Evolutionary conservation across 2,113 vertebrate genomes (phyloP).

Genomic region (Ageneiosus marmoratus): DNA sequence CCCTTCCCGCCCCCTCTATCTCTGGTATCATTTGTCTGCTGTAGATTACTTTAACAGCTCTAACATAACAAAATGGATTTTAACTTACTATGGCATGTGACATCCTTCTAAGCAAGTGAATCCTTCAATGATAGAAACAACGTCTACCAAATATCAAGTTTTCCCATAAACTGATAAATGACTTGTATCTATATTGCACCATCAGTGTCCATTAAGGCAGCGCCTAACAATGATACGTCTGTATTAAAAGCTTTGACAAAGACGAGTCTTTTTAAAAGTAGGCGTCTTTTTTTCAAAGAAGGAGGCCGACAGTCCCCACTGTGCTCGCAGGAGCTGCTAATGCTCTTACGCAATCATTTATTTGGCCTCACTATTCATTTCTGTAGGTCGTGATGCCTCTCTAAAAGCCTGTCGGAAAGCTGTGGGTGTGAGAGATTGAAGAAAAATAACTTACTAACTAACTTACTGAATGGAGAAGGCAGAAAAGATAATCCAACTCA

Average conservation of each 20-base stretch:
- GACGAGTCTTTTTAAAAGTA: not conserved
- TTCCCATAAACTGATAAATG: slow-evolving; percentile 4
- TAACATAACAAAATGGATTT: slow-evolving; percentile 37
- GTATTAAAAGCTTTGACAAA: slow-evolving; percentile 22
- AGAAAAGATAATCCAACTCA: slow-evolving; percentile 3
- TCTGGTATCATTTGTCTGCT: slow-evolving; percentile 57
- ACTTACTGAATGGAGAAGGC: slow-evolving; percentile 12
- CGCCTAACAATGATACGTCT: not conserved
- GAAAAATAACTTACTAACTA: slow-evolving; percentile 12
- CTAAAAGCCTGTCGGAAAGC: slow-evolving; percentile 8
- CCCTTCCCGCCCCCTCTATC: not conserved
- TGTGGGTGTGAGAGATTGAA: slow-evolving; percentile 33
- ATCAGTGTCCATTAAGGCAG: slow-evolving; percentile 19
- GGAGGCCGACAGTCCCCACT: not conserved
- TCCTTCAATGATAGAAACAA: slow-evolving; percentile 10
- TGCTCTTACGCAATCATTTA: slow-evolving; percentile 17
- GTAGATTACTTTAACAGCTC: slow-evolving; percentile 45
- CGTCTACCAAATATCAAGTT: not conserved
- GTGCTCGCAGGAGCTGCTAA: slow-evolving; percentile 1
- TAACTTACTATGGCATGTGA: slow-evolving; percentile 16
- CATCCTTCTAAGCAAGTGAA: slow-evolving; percentile 5
- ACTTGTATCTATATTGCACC: not conserved
- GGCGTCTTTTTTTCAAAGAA: slow-evolving; percentile 5
- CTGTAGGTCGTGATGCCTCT: not conserved
- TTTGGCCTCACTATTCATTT: slow-evolving; percentile 15